Base-by-base conservation (phyloP, 1,140 invertebrate species). In the Camponotus pennsylvanicus region DNA sequence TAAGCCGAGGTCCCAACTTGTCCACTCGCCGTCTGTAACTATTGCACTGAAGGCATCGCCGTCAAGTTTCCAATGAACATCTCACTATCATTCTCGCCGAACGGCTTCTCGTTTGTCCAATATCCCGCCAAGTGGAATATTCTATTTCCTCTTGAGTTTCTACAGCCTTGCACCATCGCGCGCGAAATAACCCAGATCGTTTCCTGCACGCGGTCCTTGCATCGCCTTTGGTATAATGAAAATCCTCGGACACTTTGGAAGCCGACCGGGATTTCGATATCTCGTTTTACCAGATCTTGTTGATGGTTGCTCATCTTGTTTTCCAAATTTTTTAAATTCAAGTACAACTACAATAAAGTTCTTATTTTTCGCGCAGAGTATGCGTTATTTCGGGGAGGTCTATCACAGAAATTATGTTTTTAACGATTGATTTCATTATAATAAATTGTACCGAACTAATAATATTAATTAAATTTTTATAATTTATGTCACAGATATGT, bases 81-180 rank as follows among this genome's bases (percentile, higher is more conserved):
- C 40, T 75, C 57, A 27, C 27, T 32, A 64, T 64, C 67, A 64
- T 82, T 52, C 32, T 57, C 57, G 64, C 49, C 63, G 42, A 37
- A 52, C 21, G 52, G 37, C 49, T 55, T 37, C 59, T 71, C 45
- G 45, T 71, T 57, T 52, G 57, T 61, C 55, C 79, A 83, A 83
- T 83, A 83, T 83, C 55, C 27, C 69, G 55, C 32, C 11, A 83
- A 83, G 69, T 75, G 8, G 79, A 83, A 73, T 83, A 75, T 75
- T 45, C 55, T 27, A 49, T 59, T 75, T 63, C 69, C 79, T 21
- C 40, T 6, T 11, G 13, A 6, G 34, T 42, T 34, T 11, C 40
- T 18, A 15, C 34, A 52, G 64, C 40, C 37, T 37, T 55, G 67
- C 52, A 15, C 55, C 5, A 15, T 55, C 27, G 45, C 8, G 37